Evolutionary conservation across 1,140 invertebrate species (phyloP).

Genomic region (Eupristina koningsbergeri): DNA sequence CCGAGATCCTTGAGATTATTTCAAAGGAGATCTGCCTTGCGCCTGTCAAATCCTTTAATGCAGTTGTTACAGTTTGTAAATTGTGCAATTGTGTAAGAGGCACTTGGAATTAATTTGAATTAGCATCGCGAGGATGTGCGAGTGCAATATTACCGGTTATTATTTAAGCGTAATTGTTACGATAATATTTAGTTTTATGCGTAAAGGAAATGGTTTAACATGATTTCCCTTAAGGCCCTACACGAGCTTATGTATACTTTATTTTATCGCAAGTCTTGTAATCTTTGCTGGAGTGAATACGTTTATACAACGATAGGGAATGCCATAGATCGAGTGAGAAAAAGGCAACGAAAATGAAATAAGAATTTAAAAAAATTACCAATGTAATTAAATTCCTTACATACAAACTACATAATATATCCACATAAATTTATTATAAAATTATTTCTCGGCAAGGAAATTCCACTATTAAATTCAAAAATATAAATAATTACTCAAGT

Average conservation of each 20-base stretch:
- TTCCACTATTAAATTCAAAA: background rate
- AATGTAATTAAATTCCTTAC: background rate
- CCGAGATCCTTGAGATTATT: background rate
- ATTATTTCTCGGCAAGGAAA: background rate
- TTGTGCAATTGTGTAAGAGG: background rate
- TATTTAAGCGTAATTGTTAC: slow-evolving; percentile 8
- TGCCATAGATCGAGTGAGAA: slow-evolving; percentile 23
- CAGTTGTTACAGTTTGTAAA: background rate
- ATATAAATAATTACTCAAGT: background rate
- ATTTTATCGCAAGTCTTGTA: slow-evolving; percentile 3
- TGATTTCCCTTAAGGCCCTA: background rate
- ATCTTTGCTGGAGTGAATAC: background rate
- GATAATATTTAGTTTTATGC: slow-evolving; percentile 5
- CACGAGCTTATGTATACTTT: background rate
- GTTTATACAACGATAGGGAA: background rate
- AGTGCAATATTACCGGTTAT: background rate
- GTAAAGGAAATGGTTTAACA: background rate
- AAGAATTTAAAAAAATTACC: background rate
- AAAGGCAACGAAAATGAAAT: slow-evolving; percentile 4
- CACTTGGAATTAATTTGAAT: background rate
- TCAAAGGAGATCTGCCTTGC: background rate
- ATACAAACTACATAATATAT: background rate
- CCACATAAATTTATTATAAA: background rate
- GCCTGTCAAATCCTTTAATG: background rate
- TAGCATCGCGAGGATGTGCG: background rate